phyloP scores from a whole-genome alignment of 2,113 vertebrate genomes.

The Saccopteryx leptura region DNA sequence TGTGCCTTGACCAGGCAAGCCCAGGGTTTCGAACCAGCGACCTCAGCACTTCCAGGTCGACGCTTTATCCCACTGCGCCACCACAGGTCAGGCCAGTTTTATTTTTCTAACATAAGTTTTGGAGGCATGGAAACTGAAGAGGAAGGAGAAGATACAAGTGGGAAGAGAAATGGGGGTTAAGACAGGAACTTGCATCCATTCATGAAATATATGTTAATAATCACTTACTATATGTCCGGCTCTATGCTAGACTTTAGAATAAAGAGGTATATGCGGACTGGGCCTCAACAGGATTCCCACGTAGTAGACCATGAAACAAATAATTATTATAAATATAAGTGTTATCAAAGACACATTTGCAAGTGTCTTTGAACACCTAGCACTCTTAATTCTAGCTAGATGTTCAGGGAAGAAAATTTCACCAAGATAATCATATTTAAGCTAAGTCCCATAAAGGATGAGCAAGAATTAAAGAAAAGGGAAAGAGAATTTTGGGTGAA shows the following conservation, averaged over 20 bases:
- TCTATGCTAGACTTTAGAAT: not conserved
- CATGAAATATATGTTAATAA: not conserved
- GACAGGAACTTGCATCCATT: not conserved
- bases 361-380: not conserved
- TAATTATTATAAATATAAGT: not conserved
- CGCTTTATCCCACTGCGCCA: no score
- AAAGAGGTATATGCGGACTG: not conserved
- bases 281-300: not conserved
- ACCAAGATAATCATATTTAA: not conserved
- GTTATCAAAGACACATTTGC: not conserved
- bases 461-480: not conserved
- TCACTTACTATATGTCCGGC: not conserved
- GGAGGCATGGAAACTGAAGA: not conserved
- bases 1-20: no score
- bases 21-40: no score
- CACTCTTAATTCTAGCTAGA: not conserved
- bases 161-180: not conserved
- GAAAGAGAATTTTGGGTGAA: not conserved
- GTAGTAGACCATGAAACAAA: not conserved
- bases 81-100: no score
- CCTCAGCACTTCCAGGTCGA: no score
- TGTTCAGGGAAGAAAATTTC: not conserved
- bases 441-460: not conserved
- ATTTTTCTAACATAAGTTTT: not conserved
- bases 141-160: not conserved